phyloP scores from a whole-genome alignment of 2,888 invertebrate genomes.

The Diabrotica balteata region DNA sequence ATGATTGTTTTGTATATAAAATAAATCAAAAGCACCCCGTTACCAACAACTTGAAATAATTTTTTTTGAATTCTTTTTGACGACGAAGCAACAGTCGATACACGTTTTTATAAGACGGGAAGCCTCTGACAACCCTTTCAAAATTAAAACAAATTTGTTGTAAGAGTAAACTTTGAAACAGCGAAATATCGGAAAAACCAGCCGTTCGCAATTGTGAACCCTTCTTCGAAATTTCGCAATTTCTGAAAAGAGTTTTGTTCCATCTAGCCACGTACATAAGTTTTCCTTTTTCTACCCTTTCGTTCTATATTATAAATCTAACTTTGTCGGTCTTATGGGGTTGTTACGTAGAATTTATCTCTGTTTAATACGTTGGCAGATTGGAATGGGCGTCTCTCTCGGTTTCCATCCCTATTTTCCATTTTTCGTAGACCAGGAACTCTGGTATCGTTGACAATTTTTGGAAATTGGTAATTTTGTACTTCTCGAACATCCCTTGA shows the following conservation, averaged over 20 bases:
- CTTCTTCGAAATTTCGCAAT: conserved; percentile 14
- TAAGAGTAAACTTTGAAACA: neutral
- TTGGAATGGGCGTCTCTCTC: conserved; percentile 32
- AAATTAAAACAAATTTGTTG: neutral
- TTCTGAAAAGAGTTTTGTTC: conserved; percentile 33
- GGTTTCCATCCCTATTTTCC: conserved; percentile 30
- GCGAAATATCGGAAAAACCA: neutral
- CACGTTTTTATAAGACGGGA: too few species aligned
- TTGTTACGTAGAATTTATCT: conserved; percentile 44
- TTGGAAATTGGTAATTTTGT: too few species aligned
- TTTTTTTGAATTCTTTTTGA: too few species aligned
- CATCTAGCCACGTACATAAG: conserved; percentile 42
- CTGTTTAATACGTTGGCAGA: conserved; percentile 40
- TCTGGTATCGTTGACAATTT: too few species aligned
- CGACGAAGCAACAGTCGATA: too few species aligned
- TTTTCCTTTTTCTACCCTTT: conserved; percentile 45
- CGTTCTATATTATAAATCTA: conserved; percentile 48
- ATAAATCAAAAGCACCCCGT: too few species aligned
- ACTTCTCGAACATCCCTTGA: too few species aligned
- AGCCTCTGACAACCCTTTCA: neutral
- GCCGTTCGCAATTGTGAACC: conserved; percentile 1
- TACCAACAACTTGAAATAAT: too few species aligned
- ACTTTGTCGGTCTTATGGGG: conserved; percentile 48
- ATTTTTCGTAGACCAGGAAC: conserved; percentile 27
- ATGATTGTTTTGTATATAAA: too few species aligned